Evolutionary conservation across 2,113 vertebrate species (phyloP).

Genomic region (Ivindomyrus marchei): DNA sequence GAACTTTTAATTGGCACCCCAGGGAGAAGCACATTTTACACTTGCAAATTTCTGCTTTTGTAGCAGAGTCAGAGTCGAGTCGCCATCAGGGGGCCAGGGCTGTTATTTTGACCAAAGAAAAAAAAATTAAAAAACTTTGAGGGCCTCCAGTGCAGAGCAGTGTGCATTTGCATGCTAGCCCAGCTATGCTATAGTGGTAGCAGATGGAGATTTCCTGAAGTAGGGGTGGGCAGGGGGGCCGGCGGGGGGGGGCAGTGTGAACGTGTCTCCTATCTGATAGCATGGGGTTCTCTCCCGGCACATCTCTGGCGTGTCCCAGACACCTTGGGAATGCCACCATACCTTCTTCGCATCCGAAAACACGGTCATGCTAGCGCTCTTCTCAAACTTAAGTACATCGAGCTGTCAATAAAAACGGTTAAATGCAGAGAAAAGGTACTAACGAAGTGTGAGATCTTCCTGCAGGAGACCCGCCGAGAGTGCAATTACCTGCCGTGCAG

Average conservation of each 20-base stretch:
- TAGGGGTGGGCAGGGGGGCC: neutral
- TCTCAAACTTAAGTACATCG: conserved; percentile 54
- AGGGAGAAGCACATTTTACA: conserved; percentile 46
- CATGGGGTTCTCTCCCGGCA: neutral
- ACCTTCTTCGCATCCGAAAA: conserved; percentile 56
- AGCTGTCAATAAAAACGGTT: conserved; percentile 29
- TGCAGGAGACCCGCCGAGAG: conserved; percentile 46
- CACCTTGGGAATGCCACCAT: conserved; percentile 23
- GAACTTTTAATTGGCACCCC: conserved; percentile 66
- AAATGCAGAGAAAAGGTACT: conserved; percentile 46
- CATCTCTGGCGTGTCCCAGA: neutral
- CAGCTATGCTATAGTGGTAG: conserved; percentile 25
- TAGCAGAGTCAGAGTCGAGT: conserved; percentile 44
- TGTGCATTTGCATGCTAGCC: conserved; percentile 35
- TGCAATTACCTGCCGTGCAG: conserved; percentile 62
- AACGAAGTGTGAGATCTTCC: conserved; percentile 41
- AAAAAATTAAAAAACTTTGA: conserved; percentile 26
- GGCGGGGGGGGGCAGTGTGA: neutral
- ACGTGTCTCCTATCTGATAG: neutral
- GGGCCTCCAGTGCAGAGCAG: conserved; percentile 16
- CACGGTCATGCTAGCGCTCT: conserved; percentile 28
- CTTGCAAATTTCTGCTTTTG: conserved; percentile 55
- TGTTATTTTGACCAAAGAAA: conserved; percentile 42
- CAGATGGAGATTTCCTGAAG: conserved; percentile 18
- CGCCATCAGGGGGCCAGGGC: conserved; percentile 40